Conservation (phyloP, 1,140 invertebrate species). For the Diachasma alloeum region DNA sequence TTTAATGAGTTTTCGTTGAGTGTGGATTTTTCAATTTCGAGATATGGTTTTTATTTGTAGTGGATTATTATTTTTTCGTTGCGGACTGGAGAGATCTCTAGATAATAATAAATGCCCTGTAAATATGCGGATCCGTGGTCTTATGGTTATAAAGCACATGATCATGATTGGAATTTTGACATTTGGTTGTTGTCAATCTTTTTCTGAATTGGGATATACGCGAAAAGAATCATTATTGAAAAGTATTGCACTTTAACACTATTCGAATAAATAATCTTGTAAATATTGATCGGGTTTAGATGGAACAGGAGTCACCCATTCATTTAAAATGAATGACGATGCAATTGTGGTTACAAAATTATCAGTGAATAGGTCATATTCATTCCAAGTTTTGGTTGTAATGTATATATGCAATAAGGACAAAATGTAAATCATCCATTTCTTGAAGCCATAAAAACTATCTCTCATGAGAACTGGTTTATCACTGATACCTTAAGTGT, state of each 20-base stretch:
- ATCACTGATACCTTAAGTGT: neutral
- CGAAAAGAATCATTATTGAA: too few relatives aligned
- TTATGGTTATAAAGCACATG: too few relatives aligned
- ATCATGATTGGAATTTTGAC: too few relatives aligned
- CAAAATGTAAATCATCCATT: neutral
- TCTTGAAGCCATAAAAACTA: neutral
- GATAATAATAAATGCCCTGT: neutral
- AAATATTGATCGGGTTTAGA: too few relatives aligned
- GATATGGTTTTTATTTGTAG: neutral
- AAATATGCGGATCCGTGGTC: neutral
- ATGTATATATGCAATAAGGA: neutral
- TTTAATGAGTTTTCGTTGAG: conserved; percentile 40
- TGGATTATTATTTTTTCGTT: neutral
- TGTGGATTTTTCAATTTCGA: neutral
- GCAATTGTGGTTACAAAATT: too few relatives aligned
- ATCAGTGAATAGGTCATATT: neutral
- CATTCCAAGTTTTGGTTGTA: neutral
- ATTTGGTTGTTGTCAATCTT: too few relatives aligned
- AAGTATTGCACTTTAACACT: too few relatives aligned
- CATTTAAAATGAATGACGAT: too few relatives aligned
- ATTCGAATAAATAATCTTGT: too few relatives aligned
- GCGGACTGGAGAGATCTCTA: neutral
- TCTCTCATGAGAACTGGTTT: neutral
- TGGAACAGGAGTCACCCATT: too few relatives aligned
- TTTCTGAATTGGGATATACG: too few relatives aligned